Evolutionary conservation across 2,888 invertebrate species (phyloP).

Genomic region (Drosophila nr. perissopoda): DNA sequence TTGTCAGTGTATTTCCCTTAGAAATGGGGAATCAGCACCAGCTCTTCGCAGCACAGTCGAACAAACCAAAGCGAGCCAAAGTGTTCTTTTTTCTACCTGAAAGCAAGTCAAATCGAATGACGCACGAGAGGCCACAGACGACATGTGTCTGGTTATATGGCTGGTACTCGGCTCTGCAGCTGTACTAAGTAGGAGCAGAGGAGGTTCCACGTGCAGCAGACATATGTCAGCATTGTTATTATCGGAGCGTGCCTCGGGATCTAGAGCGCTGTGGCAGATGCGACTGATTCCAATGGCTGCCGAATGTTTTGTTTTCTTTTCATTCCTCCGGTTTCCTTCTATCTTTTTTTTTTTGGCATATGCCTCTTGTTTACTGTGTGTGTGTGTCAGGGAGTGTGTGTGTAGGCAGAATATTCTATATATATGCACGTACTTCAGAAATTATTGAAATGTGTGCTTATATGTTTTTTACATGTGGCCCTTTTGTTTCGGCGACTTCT

Average conservation of each 20-base stretch:
- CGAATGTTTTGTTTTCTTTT: slow-evolving; percentile 39
- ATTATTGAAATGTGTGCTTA: slow-evolving; percentile 37
- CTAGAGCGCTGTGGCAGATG: slow-evolving; percentile 45
- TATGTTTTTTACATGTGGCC: slow-evolving; percentile 32
- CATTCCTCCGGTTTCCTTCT: slow-evolving; percentile 1
- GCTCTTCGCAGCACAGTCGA: slow-evolving; percentile 4
- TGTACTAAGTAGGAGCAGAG: slow-evolving; percentile 16
- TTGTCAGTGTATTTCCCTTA: slow-evolving; percentile 2
- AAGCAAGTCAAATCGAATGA: slow-evolving; percentile 50
- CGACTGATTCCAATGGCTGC: slow-evolving; percentile 39
- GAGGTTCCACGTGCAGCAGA: slow-evolving; percentile 48
- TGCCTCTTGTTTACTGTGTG: slow-evolving; percentile 3
- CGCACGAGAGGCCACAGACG: slow-evolving; percentile 24
- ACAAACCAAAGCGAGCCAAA: slow-evolving; percentile 9
- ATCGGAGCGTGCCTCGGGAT: slow-evolving; percentile 46
- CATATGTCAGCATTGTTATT: slow-evolving; percentile 55
- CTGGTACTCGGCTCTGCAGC: slow-evolving; percentile 7
- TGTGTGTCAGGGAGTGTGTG: background rate
- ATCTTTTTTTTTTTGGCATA: slow-evolving; percentile 12
- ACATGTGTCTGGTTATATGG: slow-evolving; percentile 37
- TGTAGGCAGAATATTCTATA: slow-evolving; percentile 27
- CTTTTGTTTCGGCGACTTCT: slow-evolving; percentile 43
- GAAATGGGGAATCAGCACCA: slow-evolving; percentile 10
- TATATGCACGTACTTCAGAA: slow-evolving; percentile 14
- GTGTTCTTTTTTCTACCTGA: slow-evolving; percentile 37